Conservation (phyloP, 2,888 invertebrate genomes). For the Campoplex capitator region DNA sequence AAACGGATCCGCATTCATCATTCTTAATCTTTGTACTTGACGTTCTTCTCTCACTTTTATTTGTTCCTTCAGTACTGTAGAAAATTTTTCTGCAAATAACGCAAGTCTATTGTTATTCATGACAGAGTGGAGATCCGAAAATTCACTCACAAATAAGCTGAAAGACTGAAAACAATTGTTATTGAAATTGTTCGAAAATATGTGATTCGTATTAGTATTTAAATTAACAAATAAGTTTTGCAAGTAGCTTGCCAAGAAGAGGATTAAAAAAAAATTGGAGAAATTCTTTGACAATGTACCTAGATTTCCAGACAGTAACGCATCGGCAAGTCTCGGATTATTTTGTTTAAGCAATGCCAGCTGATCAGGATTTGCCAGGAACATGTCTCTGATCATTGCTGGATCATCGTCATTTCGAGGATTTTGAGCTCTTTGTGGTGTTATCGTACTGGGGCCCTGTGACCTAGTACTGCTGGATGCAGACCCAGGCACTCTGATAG, state of each 20-base stretch:
- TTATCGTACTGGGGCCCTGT: slow-evolving; percentile 63
- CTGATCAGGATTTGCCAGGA: slow-evolving; percentile 95
- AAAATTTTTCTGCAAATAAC: slow-evolving; percentile 89
- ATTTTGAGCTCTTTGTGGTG: slow-evolving; percentile 77
- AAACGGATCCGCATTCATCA: slow-evolving; percentile 97
- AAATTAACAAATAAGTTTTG: not conserved
- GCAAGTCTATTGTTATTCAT: slow-evolving; percentile 37
- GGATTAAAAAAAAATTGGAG: not conserved
- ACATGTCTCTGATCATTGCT: slow-evolving; percentile 93
- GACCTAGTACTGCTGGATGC: slow-evolving; percentile 76
- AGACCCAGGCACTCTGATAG: slow-evolving; percentile 91
- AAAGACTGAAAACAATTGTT: not conserved
- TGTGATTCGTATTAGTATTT: not conserved
- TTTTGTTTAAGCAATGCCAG: slow-evolving; percentile 96
- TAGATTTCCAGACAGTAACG: slow-evolving; percentile 93
- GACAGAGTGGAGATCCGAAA: not conserved
- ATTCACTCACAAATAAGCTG: not conserved
- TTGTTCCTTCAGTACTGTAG: slow-evolving; percentile 92
- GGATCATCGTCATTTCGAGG: slow-evolving; percentile 91
- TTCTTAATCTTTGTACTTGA: slow-evolving; percentile 92
- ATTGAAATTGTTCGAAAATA: not conserved
- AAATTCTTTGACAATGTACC: slow-evolving; percentile 85
- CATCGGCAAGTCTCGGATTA: slow-evolving; percentile 96
- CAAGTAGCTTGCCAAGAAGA: not conserved
- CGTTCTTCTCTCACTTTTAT: slow-evolving; percentile 92